These are phyloP conservation scores for Numenius phaeopus DNA, from an alignment of 2,797 vertebrate species.

Conservation along the genomic window DNA sequence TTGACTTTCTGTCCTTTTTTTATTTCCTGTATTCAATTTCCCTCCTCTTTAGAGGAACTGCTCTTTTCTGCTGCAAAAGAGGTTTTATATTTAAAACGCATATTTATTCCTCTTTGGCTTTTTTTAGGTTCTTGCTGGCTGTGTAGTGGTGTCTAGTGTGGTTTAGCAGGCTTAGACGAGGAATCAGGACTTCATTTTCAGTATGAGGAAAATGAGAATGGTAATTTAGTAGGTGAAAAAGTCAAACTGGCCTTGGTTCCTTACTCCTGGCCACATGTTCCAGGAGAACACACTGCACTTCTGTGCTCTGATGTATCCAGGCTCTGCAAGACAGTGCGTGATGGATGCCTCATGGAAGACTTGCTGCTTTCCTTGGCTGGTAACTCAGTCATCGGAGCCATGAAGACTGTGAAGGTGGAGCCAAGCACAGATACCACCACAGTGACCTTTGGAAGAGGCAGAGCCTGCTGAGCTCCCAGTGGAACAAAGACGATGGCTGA, in stretches of 20 bases:
- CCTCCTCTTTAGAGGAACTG: background rate
- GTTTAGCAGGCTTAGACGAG: background rate
- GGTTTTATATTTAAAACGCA: background rate
- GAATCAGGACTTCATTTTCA: background rate
- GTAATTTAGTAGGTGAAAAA: background rate
- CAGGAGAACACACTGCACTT: background rate
- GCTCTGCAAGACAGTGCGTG: fast-evolving
- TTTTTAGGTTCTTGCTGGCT: background rate
- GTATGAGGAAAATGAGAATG: background rate
- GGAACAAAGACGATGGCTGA: background rate
- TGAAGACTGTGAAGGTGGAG: background rate
- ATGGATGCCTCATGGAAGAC: background rate
- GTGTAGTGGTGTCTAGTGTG: background rate
- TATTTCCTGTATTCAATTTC: background rate
- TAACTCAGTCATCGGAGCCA: fast-evolving
- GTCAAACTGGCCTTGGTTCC: background rate
- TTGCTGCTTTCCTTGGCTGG: background rate
- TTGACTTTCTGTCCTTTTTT: background rate
- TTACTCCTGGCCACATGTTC: fast-evolving
- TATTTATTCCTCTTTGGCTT: background rate
- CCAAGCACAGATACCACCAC: background rate
- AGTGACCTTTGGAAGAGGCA: background rate
- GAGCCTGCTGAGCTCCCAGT: background rate
- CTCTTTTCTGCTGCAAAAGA: background rate
- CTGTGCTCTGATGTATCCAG: background rate